These are phyloP conservation scores for Cephus cinctus DNA, from an alignment of 1,140 invertebrate genomes.

Conservation along the genomic window DNA sequence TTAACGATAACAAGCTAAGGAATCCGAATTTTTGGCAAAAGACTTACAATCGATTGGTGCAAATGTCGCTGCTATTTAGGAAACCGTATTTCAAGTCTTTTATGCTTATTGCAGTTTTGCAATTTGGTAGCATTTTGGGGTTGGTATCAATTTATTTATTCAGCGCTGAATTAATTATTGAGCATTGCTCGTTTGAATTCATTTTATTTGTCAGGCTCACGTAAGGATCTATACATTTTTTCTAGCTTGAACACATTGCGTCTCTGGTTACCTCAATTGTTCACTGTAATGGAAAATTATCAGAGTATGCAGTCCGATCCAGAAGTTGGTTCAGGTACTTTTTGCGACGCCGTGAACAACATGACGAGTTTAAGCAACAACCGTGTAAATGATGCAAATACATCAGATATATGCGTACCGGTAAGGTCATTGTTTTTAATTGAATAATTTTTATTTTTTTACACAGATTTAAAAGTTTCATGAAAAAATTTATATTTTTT, in stretches of 20 bases:
- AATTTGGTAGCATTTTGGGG: slow-evolving; percentile 51
- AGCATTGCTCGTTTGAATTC: not conserved
- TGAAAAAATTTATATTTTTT: slow-evolving; percentile 4
- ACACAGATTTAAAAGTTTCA: not conserved
- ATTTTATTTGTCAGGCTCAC: not conserved
- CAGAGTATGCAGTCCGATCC: too few species aligned
- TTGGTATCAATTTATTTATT: slow-evolving; percentile 21
- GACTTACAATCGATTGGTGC: slow-evolving; percentile 33
- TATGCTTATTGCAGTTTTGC: slow-evolving; percentile 42
- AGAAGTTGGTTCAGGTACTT: not conserved
- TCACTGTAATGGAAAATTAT: not conserved
- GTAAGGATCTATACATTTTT: not conserved
- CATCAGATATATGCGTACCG: slow-evolving; percentile 15
- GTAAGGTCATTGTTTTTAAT: slow-evolving; percentile 7
- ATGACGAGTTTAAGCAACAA: slow-evolving; percentile 10
- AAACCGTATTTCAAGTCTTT: slow-evolving; percentile 42
- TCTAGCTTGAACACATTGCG: not conserved
- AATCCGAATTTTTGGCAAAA: slow-evolving; percentile 1
- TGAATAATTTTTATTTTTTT: slow-evolving; percentile 1
- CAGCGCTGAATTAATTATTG: not conserved
- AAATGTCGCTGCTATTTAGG: slow-evolving; percentile 47
- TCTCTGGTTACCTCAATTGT: not conserved
- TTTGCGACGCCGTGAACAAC: slow-evolving; percentile 12
- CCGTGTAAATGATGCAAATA: slow-evolving; percentile 13
- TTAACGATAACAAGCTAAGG: too few species aligned